phyloP scores from a whole-genome alignment of 2,888 invertebrate genomes.

The Cheilosia impressa region DNA sequence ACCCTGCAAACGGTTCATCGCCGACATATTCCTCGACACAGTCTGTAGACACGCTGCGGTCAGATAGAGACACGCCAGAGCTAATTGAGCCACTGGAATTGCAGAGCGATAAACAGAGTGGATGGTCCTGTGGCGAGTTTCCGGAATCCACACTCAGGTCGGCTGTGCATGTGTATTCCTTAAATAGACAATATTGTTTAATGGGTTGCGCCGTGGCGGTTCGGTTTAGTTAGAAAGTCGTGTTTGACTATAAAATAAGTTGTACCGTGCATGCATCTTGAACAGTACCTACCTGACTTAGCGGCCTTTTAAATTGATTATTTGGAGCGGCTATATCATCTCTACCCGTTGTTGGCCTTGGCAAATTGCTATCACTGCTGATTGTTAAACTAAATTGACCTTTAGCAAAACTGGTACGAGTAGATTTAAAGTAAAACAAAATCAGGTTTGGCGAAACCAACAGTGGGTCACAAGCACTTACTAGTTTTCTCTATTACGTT shows the following conservation, averaged over 20 bases:
- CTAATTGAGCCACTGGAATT: conserved; percentile 86
- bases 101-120: conserved; percentile 37
- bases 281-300: conserved; percentile 45
- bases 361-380: conserved; percentile 25
- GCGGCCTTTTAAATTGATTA: conserved; percentile 9
- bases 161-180: conserved; percentile 93
- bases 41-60: conserved; percentile 91
- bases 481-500: conserved; percentile 82
- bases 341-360: background rate
- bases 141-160: conserved; percentile 83
- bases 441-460: background rate
- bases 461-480: conserved; percentile 71
- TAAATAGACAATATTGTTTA: background rate
- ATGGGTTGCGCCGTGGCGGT: background rate
- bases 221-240: background rate
- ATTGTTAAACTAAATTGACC: conserved; percentile 61
- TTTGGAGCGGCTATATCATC: conserved; percentile 13
- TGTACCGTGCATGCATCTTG: background rate
- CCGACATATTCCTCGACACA: conserved; percentile 93
- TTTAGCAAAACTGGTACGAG: conserved; percentile 39
- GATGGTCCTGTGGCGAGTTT: conserved; percentile 77
- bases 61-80: conserved; percentile 88
- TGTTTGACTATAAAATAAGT: background rate
- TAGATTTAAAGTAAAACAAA: background rate
- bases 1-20: conserved; percentile 94